Base-by-base conservation (phyloP, 2,888 invertebrate species). In the Arrhopalites spinosus region DNA sequence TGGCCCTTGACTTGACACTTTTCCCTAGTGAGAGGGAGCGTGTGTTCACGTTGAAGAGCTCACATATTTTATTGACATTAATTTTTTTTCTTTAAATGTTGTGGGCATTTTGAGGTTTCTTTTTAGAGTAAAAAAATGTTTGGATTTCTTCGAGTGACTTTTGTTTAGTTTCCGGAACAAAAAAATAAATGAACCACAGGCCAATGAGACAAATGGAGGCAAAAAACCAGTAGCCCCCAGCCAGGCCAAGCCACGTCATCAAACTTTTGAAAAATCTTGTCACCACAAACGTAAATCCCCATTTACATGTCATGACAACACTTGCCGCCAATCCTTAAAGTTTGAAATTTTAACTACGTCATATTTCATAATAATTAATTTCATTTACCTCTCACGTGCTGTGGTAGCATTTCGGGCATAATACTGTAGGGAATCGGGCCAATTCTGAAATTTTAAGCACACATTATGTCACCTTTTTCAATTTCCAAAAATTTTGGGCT, bases 381-480 rank as follows among this genome's bases (percentile, higher is more conserved):
- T 50, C 11, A 7, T 50, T 20, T 50, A 61, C 89, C 92, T 83
- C 91, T 89, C 73, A 89, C 91, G 81, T 92, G 91, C 0, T 90
- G 87, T 20, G 94, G 87, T 85, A 94, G 91, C 30, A 93, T 84
- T 83, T 93, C 93, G 1, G 91, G 90, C 88, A 81, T 73, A 68
- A 78, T 74, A 45, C 77, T 50, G 29, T 72, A 75, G 30, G 93
- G 93, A 61, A 93, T 90, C 0, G 93, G 93, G 0, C 93, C 93
- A 84, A 91, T 90, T 13, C 93, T 45, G n/a, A 30, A n/a, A n/a
- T n/a, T 23, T 23, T 15, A 5, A 64, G 11, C 8, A 45, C 15
- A 11, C 45, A 45, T 11, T 15, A 15, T 45, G n/a, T n/a, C n/a
- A n/a, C n/a, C n/a, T n/a, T n/a, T n/a, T n/a, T n/a, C n/a, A n/a